Percentiles rank a stretch among this genome's conserved stretches.
Evolutionary conservation across 1,140 invertebrate genomes (phyloP).

Genomic region (Dendrolimus punctatus): DNA sequence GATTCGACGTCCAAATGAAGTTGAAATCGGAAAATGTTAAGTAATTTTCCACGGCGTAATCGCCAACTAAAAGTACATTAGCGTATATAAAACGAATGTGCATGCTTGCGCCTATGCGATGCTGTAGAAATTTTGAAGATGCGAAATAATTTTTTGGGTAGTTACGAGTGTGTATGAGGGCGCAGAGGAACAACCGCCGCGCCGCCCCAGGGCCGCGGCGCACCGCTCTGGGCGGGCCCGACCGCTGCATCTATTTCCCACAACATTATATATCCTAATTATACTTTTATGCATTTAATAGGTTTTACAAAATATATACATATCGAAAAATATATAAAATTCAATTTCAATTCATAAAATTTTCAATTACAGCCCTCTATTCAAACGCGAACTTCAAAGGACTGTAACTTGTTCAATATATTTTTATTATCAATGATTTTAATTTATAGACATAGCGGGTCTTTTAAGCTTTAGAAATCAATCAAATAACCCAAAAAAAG

Average conservation of each 20-base stretch:
- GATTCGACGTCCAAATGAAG: constrained; percentile 37
- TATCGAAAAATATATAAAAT: constrained; percentile 31
- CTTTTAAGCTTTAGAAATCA: constrained; percentile 12
- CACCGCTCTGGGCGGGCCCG: constrained; percentile 35
- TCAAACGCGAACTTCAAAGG: constrained; percentile 10
- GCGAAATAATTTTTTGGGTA: constrained; percentile 37
- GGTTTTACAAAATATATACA: constrained; percentile 2
- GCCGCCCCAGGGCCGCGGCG: constrained; percentile 29
- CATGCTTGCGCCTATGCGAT: constrained; percentile 45
- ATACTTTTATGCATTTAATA: constrained; percentile 13
- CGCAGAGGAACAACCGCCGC: constrained; percentile 29
- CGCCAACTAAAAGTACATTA: constrained; percentile 18
- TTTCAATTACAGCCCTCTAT: constrained; percentile 1
- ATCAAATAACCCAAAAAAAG: constrained; percentile 10
- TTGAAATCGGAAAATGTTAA: constrained; percentile 49
- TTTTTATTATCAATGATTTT: constrained; percentile 10
- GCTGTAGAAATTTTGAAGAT: constrained; percentile 31
- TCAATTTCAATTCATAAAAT: constrained; percentile 14
- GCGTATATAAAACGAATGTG: constrained; percentile 14
- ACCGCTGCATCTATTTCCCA: constrained; percentile 2
- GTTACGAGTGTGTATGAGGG: constrained; percentile 27
- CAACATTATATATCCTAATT: constrained; percentile 1
- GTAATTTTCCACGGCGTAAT: constrained; percentile 43
- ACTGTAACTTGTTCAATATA: not conserved
- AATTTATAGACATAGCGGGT: constrained; percentile 16